Evolutionary conservation across 2,113 vertebrate species (phyloP).

Genomic region (Ctenomys sociabilis): DNA sequence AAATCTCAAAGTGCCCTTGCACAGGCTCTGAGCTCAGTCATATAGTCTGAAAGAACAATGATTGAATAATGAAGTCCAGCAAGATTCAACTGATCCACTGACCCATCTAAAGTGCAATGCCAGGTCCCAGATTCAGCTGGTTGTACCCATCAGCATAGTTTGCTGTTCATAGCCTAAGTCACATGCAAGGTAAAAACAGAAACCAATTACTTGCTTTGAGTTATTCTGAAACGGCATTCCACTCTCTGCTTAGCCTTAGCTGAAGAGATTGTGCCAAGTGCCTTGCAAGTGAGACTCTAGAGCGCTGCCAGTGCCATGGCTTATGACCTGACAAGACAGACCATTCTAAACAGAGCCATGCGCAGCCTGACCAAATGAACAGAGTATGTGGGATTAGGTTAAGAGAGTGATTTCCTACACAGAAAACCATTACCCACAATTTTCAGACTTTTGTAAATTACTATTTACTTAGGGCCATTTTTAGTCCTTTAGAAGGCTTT

Average conservation of each 20-base stretch:
- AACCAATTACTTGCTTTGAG: background rate
- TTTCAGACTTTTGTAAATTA: constrained; percentile 81
- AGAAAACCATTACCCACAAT: constrained; percentile 82
- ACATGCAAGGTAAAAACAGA: background rate
- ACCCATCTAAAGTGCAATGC: background rate
- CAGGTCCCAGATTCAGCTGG: background rate
- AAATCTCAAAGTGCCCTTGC: background rate
- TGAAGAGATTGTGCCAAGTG: background rate
- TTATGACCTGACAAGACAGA: background rate
- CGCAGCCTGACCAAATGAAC: background rate
- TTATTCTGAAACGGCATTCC: background rate
- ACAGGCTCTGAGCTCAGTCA: background rate
- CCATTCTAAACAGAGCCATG: background rate
- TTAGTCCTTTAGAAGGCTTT: constrained; percentile 76
- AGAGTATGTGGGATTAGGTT: constrained; percentile 64
- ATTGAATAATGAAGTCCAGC: background rate
- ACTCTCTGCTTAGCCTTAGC: background rate
- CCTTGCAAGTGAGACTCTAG: background rate
- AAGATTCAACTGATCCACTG: background rate
- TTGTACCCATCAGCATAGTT: background rate
- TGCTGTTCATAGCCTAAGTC: background rate
- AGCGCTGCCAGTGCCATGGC: background rate
- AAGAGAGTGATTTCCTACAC: constrained; percentile 72
- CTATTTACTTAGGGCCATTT: constrained; percentile 79
- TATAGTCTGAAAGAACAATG: background rate